phyloP scores from a whole-genome alignment of 2,797 vertebrate genomes.

The Mus minutoides region DNA sequence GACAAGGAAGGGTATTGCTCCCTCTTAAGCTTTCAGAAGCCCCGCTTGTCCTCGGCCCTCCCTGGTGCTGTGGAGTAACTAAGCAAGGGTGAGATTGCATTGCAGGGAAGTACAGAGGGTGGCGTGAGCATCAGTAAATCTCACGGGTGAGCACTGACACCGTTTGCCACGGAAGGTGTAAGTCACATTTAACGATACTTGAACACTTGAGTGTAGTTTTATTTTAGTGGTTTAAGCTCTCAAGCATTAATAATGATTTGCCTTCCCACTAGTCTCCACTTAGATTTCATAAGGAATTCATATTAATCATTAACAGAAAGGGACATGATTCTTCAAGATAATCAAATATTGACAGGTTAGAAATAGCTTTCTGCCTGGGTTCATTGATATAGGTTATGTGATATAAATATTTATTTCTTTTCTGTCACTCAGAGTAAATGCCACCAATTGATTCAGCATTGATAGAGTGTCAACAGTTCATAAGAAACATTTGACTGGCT shows the following conservation, averaged over 20 bases:
- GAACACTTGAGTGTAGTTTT: conserved; percentile 80
- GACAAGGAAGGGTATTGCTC: no score
- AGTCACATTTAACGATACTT: conserved; percentile 83
- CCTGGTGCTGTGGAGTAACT: neutral
- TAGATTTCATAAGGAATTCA: conserved; percentile 90
- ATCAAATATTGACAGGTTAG: conserved; percentile 98
- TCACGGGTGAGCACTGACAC: conserved; percentile 43
- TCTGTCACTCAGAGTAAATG: conserved; percentile 94
- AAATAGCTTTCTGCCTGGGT: conserved; percentile 94
- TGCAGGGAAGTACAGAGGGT: neutral
- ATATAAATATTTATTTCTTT: conserved; percentile 99
- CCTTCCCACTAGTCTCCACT: conserved; percentile 86
- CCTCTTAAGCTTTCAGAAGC: conserved; percentile 15
- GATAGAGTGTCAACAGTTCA: conserved; percentile 92
- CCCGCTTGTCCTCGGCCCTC: neutral
- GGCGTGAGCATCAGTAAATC: neutral
- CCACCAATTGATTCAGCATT: conserved; percentile 92
- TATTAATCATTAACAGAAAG: conserved; percentile 94
- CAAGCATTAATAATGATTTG: conserved; percentile 86
- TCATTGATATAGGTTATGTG: conserved; percentile 97
- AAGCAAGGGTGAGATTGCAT: neutral
- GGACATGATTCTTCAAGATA: conserved; percentile 96
- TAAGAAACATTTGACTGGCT: conserved; percentile 89
- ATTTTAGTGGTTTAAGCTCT: conserved; percentile 82
- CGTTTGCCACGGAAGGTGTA: conserved; percentile 69